Conservation (phyloP, 2,797 vertebrate genomes). For the Pangasius mekongensis region DNA sequence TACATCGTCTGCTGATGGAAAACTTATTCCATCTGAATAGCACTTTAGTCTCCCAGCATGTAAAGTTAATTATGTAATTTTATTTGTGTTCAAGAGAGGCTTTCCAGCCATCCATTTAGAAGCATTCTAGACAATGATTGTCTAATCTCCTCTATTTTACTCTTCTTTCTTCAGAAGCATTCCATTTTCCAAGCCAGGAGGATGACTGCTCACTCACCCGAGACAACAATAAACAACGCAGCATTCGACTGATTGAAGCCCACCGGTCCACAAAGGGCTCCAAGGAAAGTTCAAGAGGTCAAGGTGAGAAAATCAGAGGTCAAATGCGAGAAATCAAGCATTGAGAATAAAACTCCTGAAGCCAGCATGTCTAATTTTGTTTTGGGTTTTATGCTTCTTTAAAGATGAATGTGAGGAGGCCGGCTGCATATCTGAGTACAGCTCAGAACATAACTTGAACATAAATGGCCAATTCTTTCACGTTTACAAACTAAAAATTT, state of each 20-base stretch:
- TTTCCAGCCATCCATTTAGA: not conserved
- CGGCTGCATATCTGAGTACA: not conserved
- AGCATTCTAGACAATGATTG: not conserved
- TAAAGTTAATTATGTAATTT: not conserved
- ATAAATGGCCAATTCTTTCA: not conserved
- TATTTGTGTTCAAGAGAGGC: not conserved
- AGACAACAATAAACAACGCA: conserved; percentile 39
- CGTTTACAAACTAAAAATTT: not conserved
- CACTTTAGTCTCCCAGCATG: not conserved
- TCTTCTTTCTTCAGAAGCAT: conserved; percentile 27
- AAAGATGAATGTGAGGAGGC: not conserved
- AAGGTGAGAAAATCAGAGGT: not conserved
- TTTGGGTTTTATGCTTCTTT: not conserved
- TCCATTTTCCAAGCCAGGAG: conserved; percentile 38
- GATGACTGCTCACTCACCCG: conserved; percentile 29
- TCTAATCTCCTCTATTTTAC: not conserved
- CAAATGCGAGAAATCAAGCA: not conserved
- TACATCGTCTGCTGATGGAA: not conserved
- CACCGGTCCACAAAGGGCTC: conserved; percentile 10
- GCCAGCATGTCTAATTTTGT: not conserved
- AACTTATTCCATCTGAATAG: not conserved
- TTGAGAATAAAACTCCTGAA: not conserved
- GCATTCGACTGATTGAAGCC: conserved; percentile 36
- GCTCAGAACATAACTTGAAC: not conserved
- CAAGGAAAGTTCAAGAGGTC: conserved; percentile 27